These are phyloP conservation scores for Poecilus cupreus DNA, from an alignment of 2,888 invertebrate species.

Conservation along the genomic window DNA sequence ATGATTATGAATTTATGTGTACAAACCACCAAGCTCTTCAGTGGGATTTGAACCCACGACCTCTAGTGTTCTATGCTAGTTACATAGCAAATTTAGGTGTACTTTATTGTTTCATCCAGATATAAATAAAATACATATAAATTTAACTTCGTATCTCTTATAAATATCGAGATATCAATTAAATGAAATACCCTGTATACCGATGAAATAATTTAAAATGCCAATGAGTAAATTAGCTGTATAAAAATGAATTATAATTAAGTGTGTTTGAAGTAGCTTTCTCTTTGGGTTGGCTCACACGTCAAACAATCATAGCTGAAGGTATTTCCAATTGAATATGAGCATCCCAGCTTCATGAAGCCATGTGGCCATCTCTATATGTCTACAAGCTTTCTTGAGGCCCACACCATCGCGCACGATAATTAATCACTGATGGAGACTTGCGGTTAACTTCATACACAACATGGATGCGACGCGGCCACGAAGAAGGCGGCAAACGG, in stretches of 20 bases:
- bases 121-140: too few species aligned
- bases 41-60: too few species aligned
- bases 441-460: slow-evolving; percentile 40
- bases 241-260: not conserved
- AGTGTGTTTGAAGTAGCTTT: not conserved
- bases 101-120: too few species aligned
- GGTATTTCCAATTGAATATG: slow-evolving; percentile 20
- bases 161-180: too few species aligned
- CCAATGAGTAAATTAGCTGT: not conserved
- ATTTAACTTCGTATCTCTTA: too few species aligned
- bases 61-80: too few species aligned
- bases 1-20: too few species aligned
- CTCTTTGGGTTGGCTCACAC: not conserved
- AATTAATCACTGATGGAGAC: slow-evolving; percentile 38
- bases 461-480: slow-evolving; percentile 9
- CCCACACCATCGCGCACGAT: slow-evolving; percentile 9
- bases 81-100: too few species aligned
- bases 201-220: not conserved
- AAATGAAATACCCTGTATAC: too few species aligned
- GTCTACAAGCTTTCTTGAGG: slow-evolving; percentile 2
- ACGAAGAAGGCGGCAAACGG: not conserved
- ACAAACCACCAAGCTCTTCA: too few species aligned
- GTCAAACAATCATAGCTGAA: not conserved
- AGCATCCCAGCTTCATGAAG: not conserved
- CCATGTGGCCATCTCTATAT: not conserved